These are phyloP conservation scores for Sebastes variabilis DNA, from an alignment of 2,797 vertebrate species.

Conservation along the genomic window DNA sequence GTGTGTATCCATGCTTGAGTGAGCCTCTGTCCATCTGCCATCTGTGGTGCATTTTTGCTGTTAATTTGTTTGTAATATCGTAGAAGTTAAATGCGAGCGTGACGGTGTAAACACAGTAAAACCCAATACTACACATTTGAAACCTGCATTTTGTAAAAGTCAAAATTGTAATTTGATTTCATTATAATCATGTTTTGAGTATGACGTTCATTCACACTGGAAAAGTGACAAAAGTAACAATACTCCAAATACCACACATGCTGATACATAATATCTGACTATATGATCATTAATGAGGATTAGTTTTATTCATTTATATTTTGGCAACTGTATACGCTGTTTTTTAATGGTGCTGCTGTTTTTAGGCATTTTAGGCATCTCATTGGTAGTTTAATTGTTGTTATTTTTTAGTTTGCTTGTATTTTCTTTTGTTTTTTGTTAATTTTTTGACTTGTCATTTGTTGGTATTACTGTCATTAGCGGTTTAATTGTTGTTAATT, in stretches of 20 bases:
- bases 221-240: neutral
- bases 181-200: neutral
- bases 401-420: too few species aligned
- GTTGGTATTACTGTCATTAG: too few species aligned
- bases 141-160: neutral
- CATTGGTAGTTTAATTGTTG: too few species aligned
- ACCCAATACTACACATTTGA: neutral
- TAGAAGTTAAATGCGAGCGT: rapidly evolving
- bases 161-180: neutral
- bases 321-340: too few species aligned
- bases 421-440: too few species aligned
- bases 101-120: neutral
- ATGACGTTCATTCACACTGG: neutral
- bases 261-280: too few species aligned
- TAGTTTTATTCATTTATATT: rapidly evolving
- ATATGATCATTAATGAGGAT: too few species aligned
- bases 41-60: neutral
- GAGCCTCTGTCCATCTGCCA: neutral
- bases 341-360: too few species aligned
- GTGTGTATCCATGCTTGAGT: neutral
- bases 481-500: too few species aligned
- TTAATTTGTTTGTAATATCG: neutral
- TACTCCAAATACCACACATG: too few species aligned
- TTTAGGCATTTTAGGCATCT: too few species aligned
- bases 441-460: too few species aligned